Base-by-base conservation (phyloP, 1,140 invertebrate species). In the Anastrepha ludens region DNA sequence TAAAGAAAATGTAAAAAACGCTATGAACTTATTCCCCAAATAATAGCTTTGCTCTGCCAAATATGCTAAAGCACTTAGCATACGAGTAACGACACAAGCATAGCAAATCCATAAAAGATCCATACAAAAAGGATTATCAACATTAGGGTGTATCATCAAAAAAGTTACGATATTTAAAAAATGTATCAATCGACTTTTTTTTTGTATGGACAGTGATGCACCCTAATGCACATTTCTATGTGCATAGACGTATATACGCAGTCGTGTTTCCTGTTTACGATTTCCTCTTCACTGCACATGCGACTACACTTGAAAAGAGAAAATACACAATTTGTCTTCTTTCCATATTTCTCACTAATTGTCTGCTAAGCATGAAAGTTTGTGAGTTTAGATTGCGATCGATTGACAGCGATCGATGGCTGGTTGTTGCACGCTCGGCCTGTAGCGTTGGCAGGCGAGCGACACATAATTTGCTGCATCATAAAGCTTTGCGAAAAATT, bases 321-420 rank as follows among this genome's bases (percentile, higher is more conserved):
- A 55, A 55, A 55, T 29, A 29, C 29, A 55, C 50, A 13, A 15
- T 50, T 17, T 74, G 9, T 20, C 47, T 55, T 55, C 20, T 50
- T 81, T 81, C 74, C 8, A 58, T 8, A n/a, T 6, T 81, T 50
- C 0, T 29, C 29, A 29, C 29, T 55, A 81, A 81, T 50, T 81
- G 41, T 81, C 74, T 81, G 47, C 47, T 55, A 6, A 81, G 60
- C 60, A 81, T n/a, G 47, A 81, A 20, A 47, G 55, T 58, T 81
- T 81, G 47, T 15, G 74, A 50, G 74, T 55, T 81, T 50, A 81
- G 74, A 81, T 50, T 47, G 74, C 17, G 47, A 81, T 55, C 74
- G 47, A 81, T 81, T 81, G 74, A 58, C 47, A 81, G 13, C 74
- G 74, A 58, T 81, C 74, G 74, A 81, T 81, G 74, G n/a, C 39